Evolutionary conservation across 2,888 invertebrate genomes (phyloP).

Genomic region (Pogonocherus hispidulus): DNA sequence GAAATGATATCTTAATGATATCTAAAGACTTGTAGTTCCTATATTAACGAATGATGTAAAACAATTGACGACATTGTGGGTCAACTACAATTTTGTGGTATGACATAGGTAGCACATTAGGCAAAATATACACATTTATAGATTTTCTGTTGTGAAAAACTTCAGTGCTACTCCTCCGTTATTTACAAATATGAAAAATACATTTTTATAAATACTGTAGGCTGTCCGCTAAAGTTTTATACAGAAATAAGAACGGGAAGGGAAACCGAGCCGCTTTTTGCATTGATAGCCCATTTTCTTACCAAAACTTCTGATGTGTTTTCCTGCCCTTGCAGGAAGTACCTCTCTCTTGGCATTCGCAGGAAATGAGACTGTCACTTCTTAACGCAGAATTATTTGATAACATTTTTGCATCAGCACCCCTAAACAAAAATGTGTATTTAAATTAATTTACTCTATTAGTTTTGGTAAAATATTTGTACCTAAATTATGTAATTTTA

Average conservation of each 20-base stretch:
- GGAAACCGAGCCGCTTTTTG: neutral
- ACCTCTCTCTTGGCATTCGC: neutral
- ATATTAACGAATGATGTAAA: no score
- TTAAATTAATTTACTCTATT: no score
- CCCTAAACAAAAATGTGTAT: no score
- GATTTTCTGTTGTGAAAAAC: no score
- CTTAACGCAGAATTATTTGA: slow-evolving; percentile 25
- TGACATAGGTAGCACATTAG: no score
- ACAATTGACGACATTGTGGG: no score
- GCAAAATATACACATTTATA: no score
- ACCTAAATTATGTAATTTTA: no score
- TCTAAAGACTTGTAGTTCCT: no score
- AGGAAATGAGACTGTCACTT: slow-evolving; percentile 29
- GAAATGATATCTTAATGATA: no score
- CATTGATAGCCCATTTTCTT: slow-evolving; percentile 29
- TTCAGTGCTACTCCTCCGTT: neutral
- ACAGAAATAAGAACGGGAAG: neutral
- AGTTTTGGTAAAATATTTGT: no score
- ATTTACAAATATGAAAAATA: neutral
- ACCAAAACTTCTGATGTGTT: slow-evolving; percentile 28
- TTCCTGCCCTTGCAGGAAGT: slow-evolving; percentile 16
- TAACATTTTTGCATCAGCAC: neutral
- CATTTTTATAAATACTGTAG: neutral
- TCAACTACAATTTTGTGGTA: no score
- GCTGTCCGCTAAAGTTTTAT: neutral